A percentile compares a stretch with the other conserved stretches of the same genome.
phyloP scores from a whole-genome alignment of 2,797 vertebrate genomes.

The Sparidentex hasta region DNA sequence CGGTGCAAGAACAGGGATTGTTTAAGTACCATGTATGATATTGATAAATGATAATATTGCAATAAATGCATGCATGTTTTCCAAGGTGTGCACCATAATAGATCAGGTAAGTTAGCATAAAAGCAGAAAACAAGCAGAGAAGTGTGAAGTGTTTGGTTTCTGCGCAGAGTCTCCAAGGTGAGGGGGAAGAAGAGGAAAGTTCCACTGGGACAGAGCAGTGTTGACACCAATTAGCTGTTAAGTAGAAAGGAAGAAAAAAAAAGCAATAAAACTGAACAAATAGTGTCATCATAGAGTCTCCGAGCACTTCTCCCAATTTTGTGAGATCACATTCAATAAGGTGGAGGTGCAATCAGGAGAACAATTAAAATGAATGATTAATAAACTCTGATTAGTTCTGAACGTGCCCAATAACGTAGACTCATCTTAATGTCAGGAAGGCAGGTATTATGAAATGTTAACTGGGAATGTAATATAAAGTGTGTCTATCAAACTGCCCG shows the following conservation, averaged over 20 bases:
- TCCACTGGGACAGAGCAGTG: background rate
- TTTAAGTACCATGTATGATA: background rate
- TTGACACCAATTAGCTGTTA: background rate
- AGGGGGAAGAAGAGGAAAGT: background rate
- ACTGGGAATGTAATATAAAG: background rate
- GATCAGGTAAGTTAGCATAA: background rate
- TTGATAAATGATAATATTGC: background rate
- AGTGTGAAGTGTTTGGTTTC: conserved; percentile 13
- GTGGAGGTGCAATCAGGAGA: background rate
- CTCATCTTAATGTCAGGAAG: background rate
- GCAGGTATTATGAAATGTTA: too few relatives aligned
- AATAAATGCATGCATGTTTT: background rate
- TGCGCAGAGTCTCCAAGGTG: background rate
- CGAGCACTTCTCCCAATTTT: background rate
- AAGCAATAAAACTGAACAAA: conserved; percentile 13
- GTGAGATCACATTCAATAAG: background rate
- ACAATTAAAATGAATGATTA: background rate
- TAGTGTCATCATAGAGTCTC: background rate
- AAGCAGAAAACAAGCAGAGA: background rate
- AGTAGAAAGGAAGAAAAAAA: background rate
- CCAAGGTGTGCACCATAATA: background rate
- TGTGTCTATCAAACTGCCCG: background rate
- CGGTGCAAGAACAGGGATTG: background rate
- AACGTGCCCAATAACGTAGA: background rate
- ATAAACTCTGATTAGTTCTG: background rate